A percentile compares a stretch with the other conserved stretches of the same genome.
Conservation (phyloP, 1,140 invertebrate species). For the Caenorhabditis remanei region DNA sequence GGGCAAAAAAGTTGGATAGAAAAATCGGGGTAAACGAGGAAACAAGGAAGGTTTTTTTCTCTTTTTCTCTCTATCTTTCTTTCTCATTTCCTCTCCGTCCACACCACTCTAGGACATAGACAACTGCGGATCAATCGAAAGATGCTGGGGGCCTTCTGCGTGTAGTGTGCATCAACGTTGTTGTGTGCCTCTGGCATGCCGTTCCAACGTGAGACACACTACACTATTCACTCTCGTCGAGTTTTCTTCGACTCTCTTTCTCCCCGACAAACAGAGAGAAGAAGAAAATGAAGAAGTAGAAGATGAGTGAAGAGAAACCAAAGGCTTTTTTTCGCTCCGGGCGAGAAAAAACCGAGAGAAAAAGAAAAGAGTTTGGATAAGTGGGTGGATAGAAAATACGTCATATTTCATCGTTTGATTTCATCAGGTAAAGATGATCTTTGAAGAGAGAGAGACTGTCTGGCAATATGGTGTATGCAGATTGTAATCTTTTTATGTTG, state of each 20-base stretch:
- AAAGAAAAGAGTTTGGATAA: background rate
- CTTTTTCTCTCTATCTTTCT: no score
- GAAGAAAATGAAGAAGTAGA: background rate
- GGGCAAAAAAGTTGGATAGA: conserved; percentile 16
- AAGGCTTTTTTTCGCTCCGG: conserved; percentile 19
- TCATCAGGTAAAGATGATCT: conserved; percentile 2
- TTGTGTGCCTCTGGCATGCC: conserved; percentile 40
- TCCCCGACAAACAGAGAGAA: conserved; percentile 21
- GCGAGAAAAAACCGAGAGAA: conserved; percentile 42
- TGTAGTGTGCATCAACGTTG: conserved; percentile 49
- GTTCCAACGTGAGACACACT: conserved; percentile 42
- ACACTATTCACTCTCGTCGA: background rate
- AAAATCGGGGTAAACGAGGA: conserved; percentile 44
- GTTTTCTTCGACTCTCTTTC: conserved; percentile 10
- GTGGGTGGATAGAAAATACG: conserved; percentile 54
- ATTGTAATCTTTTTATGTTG: background rate
- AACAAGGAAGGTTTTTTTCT: conserved; percentile 31
- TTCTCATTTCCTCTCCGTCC: background rate
- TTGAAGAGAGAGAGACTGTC: conserved; percentile 37
- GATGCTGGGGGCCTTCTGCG: conserved; percentile 13
- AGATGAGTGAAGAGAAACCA: conserved; percentile 17
- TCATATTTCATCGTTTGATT: conserved; percentile 55
- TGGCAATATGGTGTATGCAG: background rate
- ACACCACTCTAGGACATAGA: conserved; percentile 21
- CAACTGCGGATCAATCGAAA: conserved; percentile 46